Evolutionary conservation across 2,797 vertebrate genomes (phyloP), one percentile per base, ranked within the genome.

Genomic region (Enteromius argenteus): DNA sequence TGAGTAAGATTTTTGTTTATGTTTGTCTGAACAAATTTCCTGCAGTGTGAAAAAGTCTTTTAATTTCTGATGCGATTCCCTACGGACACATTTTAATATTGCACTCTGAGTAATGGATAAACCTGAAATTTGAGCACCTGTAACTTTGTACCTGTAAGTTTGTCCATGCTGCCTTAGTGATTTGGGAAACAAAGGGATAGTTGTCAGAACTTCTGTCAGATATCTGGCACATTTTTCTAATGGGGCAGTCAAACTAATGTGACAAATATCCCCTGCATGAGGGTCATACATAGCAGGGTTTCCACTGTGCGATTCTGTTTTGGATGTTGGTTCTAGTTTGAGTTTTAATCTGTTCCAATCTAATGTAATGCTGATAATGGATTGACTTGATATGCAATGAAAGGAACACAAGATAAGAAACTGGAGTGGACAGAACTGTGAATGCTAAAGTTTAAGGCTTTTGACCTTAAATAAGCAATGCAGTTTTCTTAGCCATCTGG

Each of bases 381-480:
- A 46, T 73, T 35, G 17, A 44, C 42, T 49, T 37, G 44, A n/a
- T 53, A 17, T 39, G 9, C 27, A 80, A 30, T 58, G 30, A 49
- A 15, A 37, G 73, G 46, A 39, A 42, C 17, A 67, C 80, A 35
- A 32, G 23, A 6, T 53, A 51, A 69, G 35, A 49, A 75, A n/a
- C 68, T 9, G 35, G 39, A 32, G 32, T 64, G 58, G 56, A n/a
- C 23, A 80, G 62, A 10, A 5, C 51, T 71, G 62, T 67, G 67
- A 84, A 84, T 81, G 75, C 51, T 79, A 67, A 81, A 84, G 46
- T 66, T 71, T 53, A 60, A 37, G 39, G 51, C 74, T 72, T 77
- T 79, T 79, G 46, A 27, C 53, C 67, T 68, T 64, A 85, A 80
- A 87, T 83, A 78, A 83, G 66, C n/a, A 21, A 35, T 78, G 51